phyloP scores from a whole-genome alignment of 2,888 invertebrate genomes.

The Hirudinaria manillensis region DNA sequence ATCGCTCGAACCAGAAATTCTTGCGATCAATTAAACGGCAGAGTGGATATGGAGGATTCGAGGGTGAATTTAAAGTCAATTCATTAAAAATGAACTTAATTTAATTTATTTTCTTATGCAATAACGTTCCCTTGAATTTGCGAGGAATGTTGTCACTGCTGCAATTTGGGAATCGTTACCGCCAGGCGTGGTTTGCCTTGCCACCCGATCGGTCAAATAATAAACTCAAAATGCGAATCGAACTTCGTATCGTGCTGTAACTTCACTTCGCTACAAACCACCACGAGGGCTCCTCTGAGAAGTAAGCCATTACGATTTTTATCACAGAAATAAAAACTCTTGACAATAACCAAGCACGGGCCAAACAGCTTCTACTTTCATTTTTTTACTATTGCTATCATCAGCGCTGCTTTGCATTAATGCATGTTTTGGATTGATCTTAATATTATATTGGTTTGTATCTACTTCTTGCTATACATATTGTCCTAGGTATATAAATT shows the following conservation, averaged over 20 bases:
- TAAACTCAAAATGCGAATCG: constrained; percentile 41
- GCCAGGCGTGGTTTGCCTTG: constrained; percentile 41
- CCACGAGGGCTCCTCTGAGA: neutral
- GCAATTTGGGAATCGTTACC: constrained; percentile 46
- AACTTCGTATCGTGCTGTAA: constrained; percentile 44
- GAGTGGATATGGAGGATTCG: constrained; percentile 39
- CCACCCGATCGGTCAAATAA: constrained; percentile 25
- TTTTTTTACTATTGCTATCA: too few relatives aligned
- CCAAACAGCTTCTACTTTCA: too few relatives aligned
- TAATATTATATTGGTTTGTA: too few relatives aligned
- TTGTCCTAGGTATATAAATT: too few relatives aligned
- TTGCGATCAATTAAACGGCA: constrained; percentile 35
- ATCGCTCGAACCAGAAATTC: constrained; percentile 38
- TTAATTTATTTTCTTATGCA: too few relatives aligned
- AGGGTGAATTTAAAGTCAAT: constrained; percentile 29
- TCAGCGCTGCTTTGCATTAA: too few relatives aligned
- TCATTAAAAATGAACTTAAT: neutral
- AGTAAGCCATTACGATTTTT: too few relatives aligned
- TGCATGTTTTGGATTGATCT: too few relatives aligned
- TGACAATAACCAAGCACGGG: too few relatives aligned
- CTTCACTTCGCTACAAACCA: neutral
- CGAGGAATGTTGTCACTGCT: constrained; percentile 51
- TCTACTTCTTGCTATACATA: too few relatives aligned
- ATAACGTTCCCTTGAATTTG: too few relatives aligned
- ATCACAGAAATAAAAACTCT: too few relatives aligned